Evolutionary conservation across 2,888 invertebrate species (phyloP).

Genomic region (Anoplius nigerrimus): DNA sequence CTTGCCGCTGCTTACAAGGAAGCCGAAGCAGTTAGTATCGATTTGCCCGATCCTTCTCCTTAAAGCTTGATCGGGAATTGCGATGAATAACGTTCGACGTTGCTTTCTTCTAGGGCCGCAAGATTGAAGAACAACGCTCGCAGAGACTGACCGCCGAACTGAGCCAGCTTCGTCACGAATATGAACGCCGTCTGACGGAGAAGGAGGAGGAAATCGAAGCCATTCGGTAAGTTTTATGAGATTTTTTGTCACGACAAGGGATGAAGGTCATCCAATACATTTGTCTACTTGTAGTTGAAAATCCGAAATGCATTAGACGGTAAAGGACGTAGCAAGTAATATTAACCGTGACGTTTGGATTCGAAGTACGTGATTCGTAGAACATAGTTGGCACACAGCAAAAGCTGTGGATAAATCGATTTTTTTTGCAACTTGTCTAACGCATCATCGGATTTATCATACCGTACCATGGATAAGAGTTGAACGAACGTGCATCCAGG

Average conservation of each 20-base stretch:
- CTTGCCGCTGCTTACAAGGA: slow-evolving; percentile 98
- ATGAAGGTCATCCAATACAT: too few relatives aligned
- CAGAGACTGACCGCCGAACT: slow-evolving; percentile 95
- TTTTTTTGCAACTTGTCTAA: too few relatives aligned
- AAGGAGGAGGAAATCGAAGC: slow-evolving; percentile 99
- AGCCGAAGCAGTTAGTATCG: slow-evolving; percentile 93
- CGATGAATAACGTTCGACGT: neutral
- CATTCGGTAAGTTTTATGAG: slow-evolving; percentile 86
- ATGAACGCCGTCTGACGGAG: slow-evolving; percentile 96
- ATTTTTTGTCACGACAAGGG: too few relatives aligned
- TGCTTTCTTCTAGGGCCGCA: slow-evolving; percentile 84
- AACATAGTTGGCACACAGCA: too few relatives aligned
- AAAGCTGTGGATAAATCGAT: too few relatives aligned
- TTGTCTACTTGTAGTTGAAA: neutral
- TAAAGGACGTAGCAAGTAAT: too few relatives aligned
- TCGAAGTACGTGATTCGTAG: too few relatives aligned
- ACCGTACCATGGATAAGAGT: too few relatives aligned
- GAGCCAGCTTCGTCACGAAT: slow-evolving; percentile 95
- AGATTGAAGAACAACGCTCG: slow-evolving; percentile 97
- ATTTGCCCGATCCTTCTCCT: too few relatives aligned
- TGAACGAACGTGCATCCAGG: too few relatives aligned
- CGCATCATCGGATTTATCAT: too few relatives aligned
- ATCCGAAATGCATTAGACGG: neutral
- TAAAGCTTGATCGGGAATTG: neutral
- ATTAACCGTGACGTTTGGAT: too few relatives aligned